These are phyloP conservation scores for Trichechus manatus DNA, from an alignment of 2,113 vertebrate genomes.

Conservation along the genomic window DNA sequence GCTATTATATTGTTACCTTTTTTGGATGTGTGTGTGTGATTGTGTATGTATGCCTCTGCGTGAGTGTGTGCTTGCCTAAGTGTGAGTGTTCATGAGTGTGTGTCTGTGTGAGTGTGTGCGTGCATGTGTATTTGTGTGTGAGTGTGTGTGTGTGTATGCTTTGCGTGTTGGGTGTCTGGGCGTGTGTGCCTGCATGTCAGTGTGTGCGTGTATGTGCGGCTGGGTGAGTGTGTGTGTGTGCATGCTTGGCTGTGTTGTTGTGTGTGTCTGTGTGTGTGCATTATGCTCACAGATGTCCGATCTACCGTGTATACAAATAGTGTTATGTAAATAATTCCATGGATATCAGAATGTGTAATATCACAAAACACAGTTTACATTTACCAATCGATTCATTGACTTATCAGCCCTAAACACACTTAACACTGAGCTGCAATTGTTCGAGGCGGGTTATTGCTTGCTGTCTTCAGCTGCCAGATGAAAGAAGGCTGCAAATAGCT, in stretches of 20 bases:
- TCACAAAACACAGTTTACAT: slow-evolving; percentile 23
- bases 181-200: too few species aligned
- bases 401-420: slow-evolving; percentile 7
- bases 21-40: not conserved
- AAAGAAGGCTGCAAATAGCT: not conserved
- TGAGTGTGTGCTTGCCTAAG: not conserved
- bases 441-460: not conserved
- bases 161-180: too few species aligned
- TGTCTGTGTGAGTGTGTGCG: not conserved
- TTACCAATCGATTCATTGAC: slow-evolving; percentile 25
- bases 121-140: fast-evolving
- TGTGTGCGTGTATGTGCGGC: too few species aligned
- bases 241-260: not conserved
- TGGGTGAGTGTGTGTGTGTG: not conserved
- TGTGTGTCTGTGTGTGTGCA: not conserved
- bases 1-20: not conserved
- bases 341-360: slow-evolving; percentile 11
- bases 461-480: not conserved
- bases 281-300: not conserved
- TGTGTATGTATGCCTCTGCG: not conserved
- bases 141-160: not conserved
- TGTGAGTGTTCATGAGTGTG: too few species aligned
- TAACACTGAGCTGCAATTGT: not conserved
- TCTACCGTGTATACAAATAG: slow-evolving; percentile 14
- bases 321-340: slow-evolving; percentile 1